Evolutionary conservation across 2,888 invertebrate species (phyloP).

Genomic region (Agrochola lota): DNA sequence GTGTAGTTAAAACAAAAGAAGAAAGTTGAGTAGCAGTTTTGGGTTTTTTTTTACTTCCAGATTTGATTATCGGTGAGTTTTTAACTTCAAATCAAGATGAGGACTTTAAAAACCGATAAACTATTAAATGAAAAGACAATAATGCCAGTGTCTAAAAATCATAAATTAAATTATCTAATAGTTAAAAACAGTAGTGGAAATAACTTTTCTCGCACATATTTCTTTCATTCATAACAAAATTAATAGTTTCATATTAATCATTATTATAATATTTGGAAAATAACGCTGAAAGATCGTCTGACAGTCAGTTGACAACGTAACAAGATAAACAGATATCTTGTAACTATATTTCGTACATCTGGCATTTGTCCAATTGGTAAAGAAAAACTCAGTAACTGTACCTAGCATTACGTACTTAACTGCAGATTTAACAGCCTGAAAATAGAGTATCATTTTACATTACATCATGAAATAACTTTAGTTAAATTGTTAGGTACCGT

Average conservation of each 20-base stretch:
- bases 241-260: conserved; percentile 24
- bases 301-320: conserved; percentile 55
- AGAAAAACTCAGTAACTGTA: conserved; percentile 21
- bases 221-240: background rate
- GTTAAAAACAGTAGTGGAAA: background rate
- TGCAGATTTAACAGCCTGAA: background rate
- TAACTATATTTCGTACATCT: conserved; percentile 33
- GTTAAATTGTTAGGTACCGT: background rate
- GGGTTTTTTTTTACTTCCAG: conserved; percentile 3
- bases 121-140: background rate
- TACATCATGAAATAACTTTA: background rate
- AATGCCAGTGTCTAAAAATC: background rate
- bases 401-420: conserved; percentile 22
- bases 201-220: background rate
- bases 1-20: conserved; percentile 29
- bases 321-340: conserved; percentile 55
- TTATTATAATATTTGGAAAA: conserved; percentile 30
- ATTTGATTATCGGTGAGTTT: conserved; percentile 43
- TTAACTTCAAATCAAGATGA: background rate
- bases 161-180: background rate
- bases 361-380: conserved; percentile 48
- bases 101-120: background rate
- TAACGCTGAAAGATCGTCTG: conserved; percentile 33
- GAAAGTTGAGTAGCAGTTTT: background rate
- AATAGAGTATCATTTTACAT: background rate